Percentiles rank a stretch among this genome's conserved stretches.
phyloP scores from a whole-genome alignment of 2,797 vertebrate species.

The Thunnus albacares region DNA sequence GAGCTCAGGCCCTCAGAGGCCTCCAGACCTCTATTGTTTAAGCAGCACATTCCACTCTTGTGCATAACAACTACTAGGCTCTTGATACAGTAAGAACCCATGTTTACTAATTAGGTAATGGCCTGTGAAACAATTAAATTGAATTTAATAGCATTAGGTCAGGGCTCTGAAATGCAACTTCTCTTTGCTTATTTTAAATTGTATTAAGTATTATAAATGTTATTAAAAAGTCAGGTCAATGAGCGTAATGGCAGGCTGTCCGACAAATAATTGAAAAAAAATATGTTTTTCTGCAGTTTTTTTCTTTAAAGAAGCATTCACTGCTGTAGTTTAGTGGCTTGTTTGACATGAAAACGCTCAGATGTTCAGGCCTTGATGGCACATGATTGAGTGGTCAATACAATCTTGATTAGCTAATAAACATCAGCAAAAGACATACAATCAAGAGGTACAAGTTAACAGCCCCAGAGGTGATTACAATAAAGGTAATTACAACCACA shows the following conservation, averaged over 20 bases:
- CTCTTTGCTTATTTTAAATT: background rate
- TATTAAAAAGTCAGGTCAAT: slow-evolving; percentile 16
- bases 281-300: background rate
- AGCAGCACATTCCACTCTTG: slow-evolving; percentile 15
- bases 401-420: slow-evolving; percentile 34
- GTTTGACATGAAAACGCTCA: slow-evolving; percentile 9
- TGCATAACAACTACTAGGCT: background rate
- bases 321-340: background rate
- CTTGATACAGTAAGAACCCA: slow-evolving; percentile 4
- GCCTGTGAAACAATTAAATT: background rate
- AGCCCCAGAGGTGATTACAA: background rate
- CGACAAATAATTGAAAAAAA: slow-evolving; percentile 24
- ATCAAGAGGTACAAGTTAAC: background rate
- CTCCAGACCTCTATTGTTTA: slow-evolving; percentile 24
- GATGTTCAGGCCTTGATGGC: background rate
- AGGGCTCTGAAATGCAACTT: background rate
- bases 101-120: slow-evolving; percentile 28
- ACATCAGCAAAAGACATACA: background rate
- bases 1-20: slow-evolving; percentile 21
- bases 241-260: background rate
- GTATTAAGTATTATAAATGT: background rate
- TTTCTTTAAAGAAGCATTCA: background rate
- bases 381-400: slow-evolving; percentile 13
- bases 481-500: slow-evolving; percentile 4
- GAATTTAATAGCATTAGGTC: background rate